Evolutionary conservation across 2,797 vertebrate species (phyloP).

Genomic region (Platyrinchus mystaceus): DNA sequence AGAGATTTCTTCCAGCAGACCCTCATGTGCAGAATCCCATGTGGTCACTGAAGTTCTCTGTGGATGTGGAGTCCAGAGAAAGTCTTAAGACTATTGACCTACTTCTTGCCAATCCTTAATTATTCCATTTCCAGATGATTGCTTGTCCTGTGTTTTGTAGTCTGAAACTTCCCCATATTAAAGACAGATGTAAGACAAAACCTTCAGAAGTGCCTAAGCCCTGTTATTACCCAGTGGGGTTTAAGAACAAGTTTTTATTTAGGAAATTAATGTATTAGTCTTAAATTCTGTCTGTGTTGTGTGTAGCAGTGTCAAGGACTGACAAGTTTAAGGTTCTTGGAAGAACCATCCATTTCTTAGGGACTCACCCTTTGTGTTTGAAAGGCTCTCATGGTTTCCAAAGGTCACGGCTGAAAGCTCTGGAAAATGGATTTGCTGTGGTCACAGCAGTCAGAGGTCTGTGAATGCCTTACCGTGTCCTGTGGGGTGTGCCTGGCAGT

Average conservation of each 20-base stretch:
- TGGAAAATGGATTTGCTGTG: not conserved
- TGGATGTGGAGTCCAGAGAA: not conserved
- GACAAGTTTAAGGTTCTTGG: not conserved
- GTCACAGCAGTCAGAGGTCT: not conserved
- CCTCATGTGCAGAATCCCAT: not conserved
- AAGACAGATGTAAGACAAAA: not conserved
- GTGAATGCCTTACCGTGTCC: slow-evolving; percentile 13
- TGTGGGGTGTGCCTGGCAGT: not conserved
- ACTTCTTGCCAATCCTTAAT: not conserved
- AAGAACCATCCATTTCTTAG: not conserved
- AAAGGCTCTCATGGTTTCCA: not conserved
- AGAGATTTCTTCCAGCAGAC: not conserved
- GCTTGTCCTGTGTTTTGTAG: slow-evolving; percentile 4
- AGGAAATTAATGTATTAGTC: not conserved
- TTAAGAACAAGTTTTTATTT: slow-evolving; percentile 53
- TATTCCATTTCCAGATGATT: not conserved
- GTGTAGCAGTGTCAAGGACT: not conserved
- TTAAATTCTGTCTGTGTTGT: not conserved
- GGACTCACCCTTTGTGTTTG: not conserved
- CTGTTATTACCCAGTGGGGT: slow-evolving; percentile 12
- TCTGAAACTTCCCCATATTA: slow-evolving; percentile 13
- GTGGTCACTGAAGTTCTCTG: not conserved
- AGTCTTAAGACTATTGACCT: not conserved
- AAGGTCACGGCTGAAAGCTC: not conserved
- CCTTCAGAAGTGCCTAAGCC: slow-evolving; percentile 58